A percentile compares a stretch with the other conserved stretches of the same genome.
Conservation (phyloP, 1,140 invertebrate species). For the Bombus turneri region DNA sequence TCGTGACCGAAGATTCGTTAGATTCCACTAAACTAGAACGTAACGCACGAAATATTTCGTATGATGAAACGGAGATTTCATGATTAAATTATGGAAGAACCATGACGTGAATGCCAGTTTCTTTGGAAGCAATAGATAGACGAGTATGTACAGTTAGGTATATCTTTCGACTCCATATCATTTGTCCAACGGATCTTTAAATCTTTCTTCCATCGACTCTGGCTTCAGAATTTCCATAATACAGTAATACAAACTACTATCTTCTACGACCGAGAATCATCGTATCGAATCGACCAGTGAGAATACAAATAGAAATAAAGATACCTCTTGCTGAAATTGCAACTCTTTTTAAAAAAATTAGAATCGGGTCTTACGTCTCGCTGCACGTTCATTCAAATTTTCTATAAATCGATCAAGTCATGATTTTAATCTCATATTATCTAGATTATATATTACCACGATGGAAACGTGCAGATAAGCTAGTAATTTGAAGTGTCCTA, state of each 20-base stretch:
- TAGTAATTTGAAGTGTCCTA: not conserved
- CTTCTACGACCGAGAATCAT: not conserved
- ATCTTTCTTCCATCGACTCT: not conserved
- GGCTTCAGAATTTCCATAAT: constrained; percentile 20
- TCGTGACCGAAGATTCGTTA: not conserved
- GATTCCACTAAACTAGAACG: not conserved
- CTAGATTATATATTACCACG: no score
- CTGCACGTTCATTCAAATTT: not conserved
- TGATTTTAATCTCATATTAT: not conserved
- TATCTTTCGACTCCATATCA: not conserved
- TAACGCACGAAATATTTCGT: not conserved
- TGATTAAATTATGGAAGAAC: not conserved
- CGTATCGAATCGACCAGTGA: not conserved
- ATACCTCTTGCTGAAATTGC: no score
- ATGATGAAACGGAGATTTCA: no score
- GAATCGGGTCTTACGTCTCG: not conserved
- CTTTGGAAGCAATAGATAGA: not conserved
- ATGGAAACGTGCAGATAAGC: not conserved
- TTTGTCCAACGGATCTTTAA: not conserved
- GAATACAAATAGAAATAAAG: constrained; percentile 8
- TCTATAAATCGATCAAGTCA: not conserved
- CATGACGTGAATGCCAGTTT: not conserved
- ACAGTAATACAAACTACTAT: constrained; percentile 10
- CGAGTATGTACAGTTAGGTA: not conserved
- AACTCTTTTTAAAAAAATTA: not conserved